Conservation (phyloP, 1,140 invertebrate species). For the Zaprionus ghesquierei region DNA sequence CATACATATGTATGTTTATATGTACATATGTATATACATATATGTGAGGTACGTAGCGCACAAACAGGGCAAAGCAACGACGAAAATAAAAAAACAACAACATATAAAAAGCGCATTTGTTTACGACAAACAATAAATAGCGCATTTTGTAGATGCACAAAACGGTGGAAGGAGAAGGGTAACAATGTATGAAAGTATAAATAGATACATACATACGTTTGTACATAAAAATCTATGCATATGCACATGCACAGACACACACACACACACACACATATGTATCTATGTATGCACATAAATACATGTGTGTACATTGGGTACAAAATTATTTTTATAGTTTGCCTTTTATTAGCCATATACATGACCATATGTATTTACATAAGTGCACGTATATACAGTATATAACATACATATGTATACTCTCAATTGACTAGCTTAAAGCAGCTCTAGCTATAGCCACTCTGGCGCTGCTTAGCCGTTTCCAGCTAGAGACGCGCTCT, state of each 20-base stretch:
- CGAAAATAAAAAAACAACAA: not conserved
- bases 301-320: not conserved
- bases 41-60: not conserved
- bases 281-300: not conserved
- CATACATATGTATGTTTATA: not conserved
- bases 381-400: not conserved
- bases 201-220: not conserved
- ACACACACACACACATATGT: not conserved
- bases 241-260: not conserved
- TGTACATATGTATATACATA: conserved; percentile 3
- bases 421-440: conserved; percentile 9
- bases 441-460: conserved; percentile 14
- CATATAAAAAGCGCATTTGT: conserved; percentile 46
- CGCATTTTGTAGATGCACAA: conserved; percentile 30
- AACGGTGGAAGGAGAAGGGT: not conserved
- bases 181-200: conserved; percentile 4
- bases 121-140: conserved; percentile 59
- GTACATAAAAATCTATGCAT: not conserved
- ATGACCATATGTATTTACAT: not conserved
- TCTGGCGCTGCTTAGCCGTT: conserved; percentile 22
- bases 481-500: conserved; percentile 34
- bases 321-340: conserved; percentile 52
- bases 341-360: conserved; percentile 8
- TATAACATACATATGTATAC: not conserved
- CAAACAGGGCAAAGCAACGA: conserved; percentile 25